Base-by-base conservation (phyloP, 1,140 invertebrate genomes). In the Neocloeon triangulifer region DNA sequence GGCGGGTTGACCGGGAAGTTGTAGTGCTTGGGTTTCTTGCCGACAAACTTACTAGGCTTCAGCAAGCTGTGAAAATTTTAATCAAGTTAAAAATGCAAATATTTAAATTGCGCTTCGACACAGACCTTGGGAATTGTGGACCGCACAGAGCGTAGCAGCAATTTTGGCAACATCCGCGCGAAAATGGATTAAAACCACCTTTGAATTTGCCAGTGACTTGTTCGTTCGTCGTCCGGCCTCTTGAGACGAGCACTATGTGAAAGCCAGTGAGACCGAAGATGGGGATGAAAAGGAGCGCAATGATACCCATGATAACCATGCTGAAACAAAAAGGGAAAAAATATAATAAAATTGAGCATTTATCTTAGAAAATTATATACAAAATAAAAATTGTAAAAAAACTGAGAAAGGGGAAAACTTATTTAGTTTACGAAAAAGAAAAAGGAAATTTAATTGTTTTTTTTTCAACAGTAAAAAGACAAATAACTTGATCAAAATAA, bases 151-250 rank as follows among this genome's bases (percentile, higher is more conserved):
- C 79, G 54, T 88, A 86, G 53, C 80, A 86, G 56, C 88, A 94
- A 54, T 97, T 97, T 45, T 72, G 66, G 61, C 77, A 74, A 51
- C 88, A 95, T 23, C 88, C 88, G 51, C 73, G 65, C 5, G 84
- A 89, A 57, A 95, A 96, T 33, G 91, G 91, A 68, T 96, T 96
- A 52, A 84, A 88, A 16, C 86, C 88, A 31, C 85, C 85, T 51
- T 86, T 84, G 61, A 96, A 96, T 63, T 96, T 96, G 23, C 88
- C 89, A 3, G 92, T 96, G 19, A 97, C 89, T 65, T 99, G 94
- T 60, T 99, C 95, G 61, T 99, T 99, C 35, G 95, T 99, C n/a
- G 95, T 99, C 35, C 92, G 67, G n/a, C 94, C 95, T 44, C 88
- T 64, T 10, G 85, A 81, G 25, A 99, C 88, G 36, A 99, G 63